A percentile compares a stretch with the other conserved stretches of the same genome.
These are phyloP conservation scores for Papilio polyxenes DNA, from an alignment of 1,140 invertebrate genomes.

Conservation along the genomic window DNA sequence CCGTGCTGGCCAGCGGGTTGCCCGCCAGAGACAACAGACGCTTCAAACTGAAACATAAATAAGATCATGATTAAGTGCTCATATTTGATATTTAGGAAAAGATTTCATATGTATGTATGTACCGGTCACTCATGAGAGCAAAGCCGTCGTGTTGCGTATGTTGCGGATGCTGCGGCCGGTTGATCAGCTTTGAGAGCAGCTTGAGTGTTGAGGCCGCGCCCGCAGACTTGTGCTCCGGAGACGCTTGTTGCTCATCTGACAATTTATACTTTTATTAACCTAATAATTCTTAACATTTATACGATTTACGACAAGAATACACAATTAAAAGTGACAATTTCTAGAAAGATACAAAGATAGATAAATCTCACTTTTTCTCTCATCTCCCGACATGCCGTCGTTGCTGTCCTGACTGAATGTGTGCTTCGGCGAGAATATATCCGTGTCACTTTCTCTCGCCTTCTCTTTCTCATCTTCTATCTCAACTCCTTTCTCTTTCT, in stretches of 20 bases:
- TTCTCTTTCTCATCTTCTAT: constrained; percentile 67
- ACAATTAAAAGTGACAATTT: too few relatives aligned
- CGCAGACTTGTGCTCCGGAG: constrained; percentile 67
- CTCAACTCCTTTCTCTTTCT: constrained; percentile 56
- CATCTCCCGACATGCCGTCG: constrained; percentile 72
- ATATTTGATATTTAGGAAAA: too few relatives aligned
- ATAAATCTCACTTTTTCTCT: constrained; percentile 65
- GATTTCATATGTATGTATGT: background rate
- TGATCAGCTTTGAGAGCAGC: constrained; percentile 68
- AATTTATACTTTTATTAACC: constrained; percentile 15
- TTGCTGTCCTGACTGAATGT: constrained; percentile 73
- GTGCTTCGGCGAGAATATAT: constrained; percentile 74
- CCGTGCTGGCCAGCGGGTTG: constrained; percentile 53
- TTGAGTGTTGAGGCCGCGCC: constrained; percentile 50
- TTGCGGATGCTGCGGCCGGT: constrained; percentile 49
- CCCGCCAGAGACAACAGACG: constrained; percentile 83
- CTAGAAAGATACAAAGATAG: background rate
- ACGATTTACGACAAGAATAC: too few relatives aligned
- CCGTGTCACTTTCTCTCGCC: constrained; percentile 64
- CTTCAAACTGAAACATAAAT: constrained; percentile 68
- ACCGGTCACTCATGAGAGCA: constrained; percentile 59
- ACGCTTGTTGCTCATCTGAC: constrained; percentile 63
- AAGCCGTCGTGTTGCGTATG: constrained; percentile 44
- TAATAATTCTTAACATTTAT: background rate
- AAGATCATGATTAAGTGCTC: too few relatives aligned